Evolutionary conservation across 92 coral and sea anemone genomes (phyloP).

Genomic region (Porites evermanni): DNA sequence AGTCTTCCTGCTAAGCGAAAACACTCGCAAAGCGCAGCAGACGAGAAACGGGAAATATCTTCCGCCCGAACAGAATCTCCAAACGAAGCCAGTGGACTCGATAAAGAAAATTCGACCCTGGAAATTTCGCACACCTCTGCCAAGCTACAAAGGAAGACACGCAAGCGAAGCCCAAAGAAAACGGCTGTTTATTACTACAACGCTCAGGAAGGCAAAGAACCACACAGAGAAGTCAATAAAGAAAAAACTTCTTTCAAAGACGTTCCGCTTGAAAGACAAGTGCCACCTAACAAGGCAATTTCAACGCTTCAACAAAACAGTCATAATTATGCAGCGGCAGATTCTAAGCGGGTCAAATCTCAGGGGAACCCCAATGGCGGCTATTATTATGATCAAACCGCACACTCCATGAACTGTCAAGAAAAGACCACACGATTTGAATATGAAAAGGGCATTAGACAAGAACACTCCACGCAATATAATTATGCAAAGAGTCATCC

Average conservation of each 20-base stretch:
- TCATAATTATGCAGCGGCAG: constrained; percentile 36
- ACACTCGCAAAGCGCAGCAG: constrained; percentile 10
- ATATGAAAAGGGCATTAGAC: constrained; percentile 44
- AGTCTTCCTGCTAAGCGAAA: constrained; percentile 26
- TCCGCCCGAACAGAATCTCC: background rate
- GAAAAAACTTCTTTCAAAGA: background rate
- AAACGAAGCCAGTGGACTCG: constrained; percentile 1
- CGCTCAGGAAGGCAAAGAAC: constrained; percentile 18
- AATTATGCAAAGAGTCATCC: constrained; percentile 13
- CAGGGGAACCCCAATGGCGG: constrained; percentile 61
- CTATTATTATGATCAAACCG: constrained; percentile 29
- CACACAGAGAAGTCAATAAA: constrained; percentile 2
- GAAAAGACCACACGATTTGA: constrained; percentile 60
- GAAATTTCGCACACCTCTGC: constrained; percentile 32
- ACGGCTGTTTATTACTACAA: constrained; percentile 58
- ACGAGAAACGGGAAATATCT: constrained; percentile 29
- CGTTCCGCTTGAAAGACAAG: constrained; percentile 45
- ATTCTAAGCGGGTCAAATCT: constrained; percentile 50
- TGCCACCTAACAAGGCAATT: constrained; percentile 9
- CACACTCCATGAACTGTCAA: constrained; percentile 58
- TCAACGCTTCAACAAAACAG: constrained; percentile 20
- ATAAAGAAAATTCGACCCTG: constrained; percentile 7
- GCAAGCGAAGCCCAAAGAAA: constrained; percentile 69
- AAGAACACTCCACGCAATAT: constrained; percentile 24
- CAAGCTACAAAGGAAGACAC: constrained; percentile 32